A percentile compares a stretch with the other conserved stretches of the same genome.
These are phyloP conservation scores for Scaptomyza parva DNA, from an alignment of 2,888 invertebrate genomes.

Conservation along the genomic window DNA sequence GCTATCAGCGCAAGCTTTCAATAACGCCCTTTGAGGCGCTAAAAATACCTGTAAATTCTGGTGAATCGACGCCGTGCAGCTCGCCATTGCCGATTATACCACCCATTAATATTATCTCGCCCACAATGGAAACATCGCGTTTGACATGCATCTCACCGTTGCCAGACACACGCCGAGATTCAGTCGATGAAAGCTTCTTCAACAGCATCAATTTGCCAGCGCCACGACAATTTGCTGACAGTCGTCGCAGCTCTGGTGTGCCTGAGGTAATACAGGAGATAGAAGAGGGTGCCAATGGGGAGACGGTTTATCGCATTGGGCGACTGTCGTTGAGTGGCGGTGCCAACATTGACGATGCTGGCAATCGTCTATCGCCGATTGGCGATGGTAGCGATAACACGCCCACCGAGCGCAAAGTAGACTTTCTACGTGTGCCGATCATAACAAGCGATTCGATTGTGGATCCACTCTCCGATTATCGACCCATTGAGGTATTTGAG, in stretches of 20 bases:
- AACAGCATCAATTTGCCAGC: slow-evolving; percentile 87
- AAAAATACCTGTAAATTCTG: slow-evolving; percentile 79
- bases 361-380: slow-evolving; percentile 74
- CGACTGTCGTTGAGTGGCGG: slow-evolving; percentile 82
- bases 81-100: slow-evolving; percentile 83
- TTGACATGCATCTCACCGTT: slow-evolving; percentile 88
- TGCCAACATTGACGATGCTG: slow-evolving; percentile 80
- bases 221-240: slow-evolving; percentile 93
- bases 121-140: slow-evolving; percentile 85
- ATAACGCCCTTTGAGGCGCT: slow-evolving; percentile 84
- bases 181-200: slow-evolving; percentile 86
- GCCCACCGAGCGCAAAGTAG: slow-evolving; percentile 72
- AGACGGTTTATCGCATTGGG: slow-evolving; percentile 73
- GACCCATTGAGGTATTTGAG: slow-evolving; percentile 84
- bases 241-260: slow-evolving; percentile 88
- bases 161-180: slow-evolving; percentile 87
- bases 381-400: slow-evolving; percentile 64
- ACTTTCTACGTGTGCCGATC: slow-evolving; percentile 82
- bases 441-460: slow-evolving; percentile 78
- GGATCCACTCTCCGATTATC: slow-evolving; percentile 82
- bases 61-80: slow-evolving; percentile 83
- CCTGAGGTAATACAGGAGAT: slow-evolving; percentile 83
- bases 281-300: slow-evolving; percentile 76
- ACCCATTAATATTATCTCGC: slow-evolving; percentile 84
- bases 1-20: slow-evolving; percentile 86